Conservation (phyloP, 2,888 invertebrate species). For the Clanis bilineata region DNA sequence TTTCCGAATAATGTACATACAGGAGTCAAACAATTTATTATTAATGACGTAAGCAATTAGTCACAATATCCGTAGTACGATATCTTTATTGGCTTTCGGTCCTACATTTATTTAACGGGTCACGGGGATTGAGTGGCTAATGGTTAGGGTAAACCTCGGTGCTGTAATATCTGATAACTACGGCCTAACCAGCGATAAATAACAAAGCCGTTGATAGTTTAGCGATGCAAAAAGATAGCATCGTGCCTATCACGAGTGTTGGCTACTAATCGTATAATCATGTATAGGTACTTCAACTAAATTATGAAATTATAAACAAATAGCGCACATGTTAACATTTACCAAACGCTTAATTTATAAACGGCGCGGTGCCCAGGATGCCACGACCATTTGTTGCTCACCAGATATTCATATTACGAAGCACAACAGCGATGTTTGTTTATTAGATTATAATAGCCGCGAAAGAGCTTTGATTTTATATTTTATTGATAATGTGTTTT, state of each 20-base stretch:
- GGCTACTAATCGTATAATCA: conserved; percentile 40
- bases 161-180: conserved; percentile 36
- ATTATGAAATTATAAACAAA: conserved; percentile 46
- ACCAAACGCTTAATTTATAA: conserved; percentile 44
- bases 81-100: conserved; percentile 47
- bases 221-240: conserved; percentile 39
- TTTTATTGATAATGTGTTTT: conserved; percentile 1
- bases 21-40: background rate
- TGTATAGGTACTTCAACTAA: conserved; percentile 34
- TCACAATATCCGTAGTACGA: conserved; percentile 20
- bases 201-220: conserved; percentile 39
- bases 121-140: conserved; percentile 42
- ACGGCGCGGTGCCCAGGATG: conserved; percentile 34
- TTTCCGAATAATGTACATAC: conserved; percentile 6
- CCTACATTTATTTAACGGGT: conserved; percentile 37
- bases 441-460: conserved; percentile 1
- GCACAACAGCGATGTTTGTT: background rate
- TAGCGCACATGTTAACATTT: conserved; percentile 40
- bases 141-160: conserved; percentile 40
- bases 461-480: conserved; percentile 5
- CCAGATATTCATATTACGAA: background rate
- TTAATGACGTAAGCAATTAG: background rate
- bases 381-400: background rate
- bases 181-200: conserved; percentile 39
- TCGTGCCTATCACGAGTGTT: conserved; percentile 31